A percentile compares a stretch with the other conserved stretches of the same genome.
Evolutionary conservation across 2,113 vertebrate genomes (phyloP).

Genomic region (Rana temporaria): DNA sequence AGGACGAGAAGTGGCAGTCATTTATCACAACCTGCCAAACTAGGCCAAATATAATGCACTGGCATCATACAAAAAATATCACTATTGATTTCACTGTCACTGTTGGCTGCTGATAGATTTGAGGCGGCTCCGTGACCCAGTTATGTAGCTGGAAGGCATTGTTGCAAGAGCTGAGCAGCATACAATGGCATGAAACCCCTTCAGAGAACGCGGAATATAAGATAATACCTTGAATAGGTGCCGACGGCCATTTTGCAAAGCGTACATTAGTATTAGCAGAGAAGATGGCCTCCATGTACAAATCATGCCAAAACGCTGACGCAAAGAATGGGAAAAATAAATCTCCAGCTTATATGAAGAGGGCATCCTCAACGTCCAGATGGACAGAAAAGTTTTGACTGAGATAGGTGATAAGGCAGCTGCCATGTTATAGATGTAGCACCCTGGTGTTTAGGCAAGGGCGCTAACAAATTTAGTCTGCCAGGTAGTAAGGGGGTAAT

Average conservation of each 20-base stretch:
- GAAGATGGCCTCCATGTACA: not conserved
- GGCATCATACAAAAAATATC: conserved; percentile 16
- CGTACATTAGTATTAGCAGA: not conserved
- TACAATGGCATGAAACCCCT: not conserved
- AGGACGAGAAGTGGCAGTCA: conserved; percentile 10
- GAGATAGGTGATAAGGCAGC: too few species aligned
- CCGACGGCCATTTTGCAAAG: conserved; percentile 10
- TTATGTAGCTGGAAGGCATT: not conserved
- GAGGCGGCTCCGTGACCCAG: not conserved
- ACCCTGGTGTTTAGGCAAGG: too few species aligned
- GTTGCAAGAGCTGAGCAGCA: not conserved
- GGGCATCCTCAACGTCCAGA: too few species aligned
- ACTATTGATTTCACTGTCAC: conserved; percentile 33
- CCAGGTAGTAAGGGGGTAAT: too few species aligned
- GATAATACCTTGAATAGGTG: too few species aligned
- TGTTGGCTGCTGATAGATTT: conserved; percentile 19
- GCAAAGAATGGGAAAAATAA: too few species aligned
- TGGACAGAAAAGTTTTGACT: too few species aligned
- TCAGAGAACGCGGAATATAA: too few species aligned
- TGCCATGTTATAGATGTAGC: too few species aligned
- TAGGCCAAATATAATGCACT: conserved; percentile 43
- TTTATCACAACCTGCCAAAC: conserved; percentile 36
- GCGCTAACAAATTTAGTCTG: too few species aligned
- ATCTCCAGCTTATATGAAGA: too few species aligned
- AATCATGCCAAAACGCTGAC: too few species aligned